These are phyloP conservation scores for Jacana jacana DNA, from an alignment of 2,113 vertebrate genomes.

Conservation along the genomic window DNA sequence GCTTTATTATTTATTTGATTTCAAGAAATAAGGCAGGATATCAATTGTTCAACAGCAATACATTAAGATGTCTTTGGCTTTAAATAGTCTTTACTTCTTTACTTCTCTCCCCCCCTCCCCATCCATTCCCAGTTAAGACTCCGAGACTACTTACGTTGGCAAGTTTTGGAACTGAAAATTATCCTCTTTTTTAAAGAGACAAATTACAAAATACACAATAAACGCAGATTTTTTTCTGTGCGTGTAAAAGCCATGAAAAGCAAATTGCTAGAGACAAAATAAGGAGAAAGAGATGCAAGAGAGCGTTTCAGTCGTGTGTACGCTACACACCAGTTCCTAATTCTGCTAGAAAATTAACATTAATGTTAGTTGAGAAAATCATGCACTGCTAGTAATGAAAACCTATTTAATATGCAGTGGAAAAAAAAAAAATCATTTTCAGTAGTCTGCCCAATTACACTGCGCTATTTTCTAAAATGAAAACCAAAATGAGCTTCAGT, in stretches of 20 bases:
- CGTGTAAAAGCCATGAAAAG: not conserved
- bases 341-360: not conserved
- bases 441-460: not conserved
- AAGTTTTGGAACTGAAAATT: not conserved
- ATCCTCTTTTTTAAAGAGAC: not conserved
- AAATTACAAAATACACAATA: not conserved
- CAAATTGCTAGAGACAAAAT: not conserved
- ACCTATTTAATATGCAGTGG: not conserved
- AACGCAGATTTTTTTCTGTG: not conserved
- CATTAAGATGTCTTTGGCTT: not conserved
- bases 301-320: not conserved
- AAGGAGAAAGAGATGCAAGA: not conserved
- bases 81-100: not conserved
- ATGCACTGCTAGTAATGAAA: not conserved
- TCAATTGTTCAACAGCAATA: not conserved
- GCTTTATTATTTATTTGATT: not conserved
- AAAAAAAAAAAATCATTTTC: not conserved
- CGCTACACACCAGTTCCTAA: accelerated
- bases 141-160: not conserved
- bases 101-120: no score
- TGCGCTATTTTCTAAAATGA: not conserved
- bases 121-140: no score
- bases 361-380: not conserved
- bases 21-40: not conserved
- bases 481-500: not conserved